Evolutionary conservation across 2,797 vertebrate species (phyloP), one percentile per base, ranked within the genome.

Genomic region (Sphaeramia orbicularis): DNA sequence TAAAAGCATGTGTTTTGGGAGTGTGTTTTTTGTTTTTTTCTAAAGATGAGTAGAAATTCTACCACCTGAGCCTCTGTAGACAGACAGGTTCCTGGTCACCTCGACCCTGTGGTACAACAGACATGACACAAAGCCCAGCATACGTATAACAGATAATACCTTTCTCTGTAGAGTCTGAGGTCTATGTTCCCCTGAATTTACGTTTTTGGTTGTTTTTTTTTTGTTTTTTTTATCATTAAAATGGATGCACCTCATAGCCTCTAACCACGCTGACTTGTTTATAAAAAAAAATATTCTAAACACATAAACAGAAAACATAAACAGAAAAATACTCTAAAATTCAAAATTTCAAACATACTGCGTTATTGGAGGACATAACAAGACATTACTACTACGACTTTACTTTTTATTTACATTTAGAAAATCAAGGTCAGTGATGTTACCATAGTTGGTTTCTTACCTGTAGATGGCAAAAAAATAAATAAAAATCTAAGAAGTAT

Each of bases 11-110:
- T 57, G 6, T 57, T 35, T 24, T 58, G 18, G n/a, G 11, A 21
- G 24, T 4, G 6, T 27, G 24, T 27, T 27, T 27, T 27, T 27
- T 6, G 27, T 14, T 36, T 7, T 10, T 50, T 35, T 40, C 32
- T 44, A 16, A 55, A 44, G 49, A 30, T 18, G 13, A 52, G 47
- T 14, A 8, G 18, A 18, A 43, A 12, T 40, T 40, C 60, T n/a
- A 63, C 18, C 55, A 56, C 30, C 42, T 56, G 61, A 54, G 56
- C 44, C 48, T 5, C 7, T 51, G 11, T 30, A 40, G 52, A 2
- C 37, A 13, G 3, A 16, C 41, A 30, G 68, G 3, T 27, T 40
- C n/a, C 60, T 36, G 71, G 53, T 48, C 57, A 58, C 52, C 65
- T 62, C 19, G 13, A 62, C 35, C 57, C 35, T 6, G 1, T 9